Base-by-base conservation (phyloP, 2,797 vertebrate genomes). In the Tenualosa thibaudeaui region DNA sequence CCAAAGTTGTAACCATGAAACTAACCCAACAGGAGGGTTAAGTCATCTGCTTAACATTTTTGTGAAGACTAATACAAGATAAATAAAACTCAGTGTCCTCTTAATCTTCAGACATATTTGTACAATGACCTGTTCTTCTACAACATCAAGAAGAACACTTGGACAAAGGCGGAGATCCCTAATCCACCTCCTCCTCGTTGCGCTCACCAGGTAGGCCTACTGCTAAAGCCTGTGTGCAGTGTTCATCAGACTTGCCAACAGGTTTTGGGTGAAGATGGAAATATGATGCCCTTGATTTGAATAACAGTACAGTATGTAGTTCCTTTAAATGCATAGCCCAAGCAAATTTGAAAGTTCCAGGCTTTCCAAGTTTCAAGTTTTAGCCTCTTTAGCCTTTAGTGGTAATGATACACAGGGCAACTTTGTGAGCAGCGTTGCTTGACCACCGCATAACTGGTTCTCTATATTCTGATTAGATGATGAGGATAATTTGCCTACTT, bases 91-190 rank as follows among this genome's bases (percentile, higher is more conserved):
- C 1, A 19, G 60, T 0, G 22, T 84, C 49, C 81, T 24, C 85
- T 22, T 89, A 5, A 19, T 81, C 54, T 86, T 15, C 93, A 99
- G 98, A 99, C 96, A 0, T 96, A 93, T 82, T 87, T 99, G 53
- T 98, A 98, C 91, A 99, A 99, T 0, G 97, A 99, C 0, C 92
- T 99, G 12, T 98, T 96, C 85, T 86, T 97, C 92, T 99, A 98
- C 94, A 97, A 94, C 90, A 97, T 97, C 88, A 96, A 96, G 89
- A 99, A 98, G 93, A 96, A 97, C 90, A 92, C 91, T 83, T 99
- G 98, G 98, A 90, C 96, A 22, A 97, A 96, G 68, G 91, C 96
- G 0, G 97, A 99, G 78, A 94, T 97, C 88, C 98, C 98, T 19
- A 97, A 93, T 86, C 96, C 97, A 0, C 98, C 98, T 2, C 97